These are phyloP conservation scores for Intellagama lesueurii DNA, from an alignment of 2,797 vertebrate species.

Conservation along the genomic window DNA sequence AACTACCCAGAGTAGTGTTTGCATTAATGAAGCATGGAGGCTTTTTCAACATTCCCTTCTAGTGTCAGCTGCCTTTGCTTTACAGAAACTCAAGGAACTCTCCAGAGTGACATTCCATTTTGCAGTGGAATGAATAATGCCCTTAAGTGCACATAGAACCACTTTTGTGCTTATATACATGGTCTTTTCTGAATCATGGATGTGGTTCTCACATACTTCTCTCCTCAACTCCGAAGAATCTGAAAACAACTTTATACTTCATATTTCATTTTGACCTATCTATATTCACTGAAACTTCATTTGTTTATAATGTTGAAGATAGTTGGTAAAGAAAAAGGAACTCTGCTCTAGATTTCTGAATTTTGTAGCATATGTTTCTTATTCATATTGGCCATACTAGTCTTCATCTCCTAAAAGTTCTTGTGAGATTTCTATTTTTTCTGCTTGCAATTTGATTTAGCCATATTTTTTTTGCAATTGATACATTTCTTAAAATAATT, in stretches of 20 bases:
- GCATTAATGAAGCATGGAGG: too few species aligned
- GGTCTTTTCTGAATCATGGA: not conserved
- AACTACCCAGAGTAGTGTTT: too few species aligned
- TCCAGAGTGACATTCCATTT: not conserved
- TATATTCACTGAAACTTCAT: not conserved
- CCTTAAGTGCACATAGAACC: not conserved
- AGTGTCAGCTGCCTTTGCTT: too few species aligned
- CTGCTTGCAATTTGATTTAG: too few species aligned
- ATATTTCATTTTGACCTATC: not conserved
- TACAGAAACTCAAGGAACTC: not conserved
- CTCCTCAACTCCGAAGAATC: not conserved
- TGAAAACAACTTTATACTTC: not conserved
- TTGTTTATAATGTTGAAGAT: not conserved
- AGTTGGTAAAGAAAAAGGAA: not conserved
- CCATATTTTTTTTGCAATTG: too few species aligned
- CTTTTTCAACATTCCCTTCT: too few species aligned
- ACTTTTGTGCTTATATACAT: not conserved
- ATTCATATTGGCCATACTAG: not conserved
- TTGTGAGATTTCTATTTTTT: too few species aligned
- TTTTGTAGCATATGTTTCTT: not conserved
- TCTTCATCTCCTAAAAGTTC: too few species aligned
- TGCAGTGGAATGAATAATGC: not conserved
- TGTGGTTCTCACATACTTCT: not conserved
- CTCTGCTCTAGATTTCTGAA: not conserved
- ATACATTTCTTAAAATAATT: too few species aligned